Percentiles rank a stretch among this genome's conserved stretches.
Conservation (phyloP, 2,797 vertebrate genomes). For the Miichthys miiuy region DNA sequence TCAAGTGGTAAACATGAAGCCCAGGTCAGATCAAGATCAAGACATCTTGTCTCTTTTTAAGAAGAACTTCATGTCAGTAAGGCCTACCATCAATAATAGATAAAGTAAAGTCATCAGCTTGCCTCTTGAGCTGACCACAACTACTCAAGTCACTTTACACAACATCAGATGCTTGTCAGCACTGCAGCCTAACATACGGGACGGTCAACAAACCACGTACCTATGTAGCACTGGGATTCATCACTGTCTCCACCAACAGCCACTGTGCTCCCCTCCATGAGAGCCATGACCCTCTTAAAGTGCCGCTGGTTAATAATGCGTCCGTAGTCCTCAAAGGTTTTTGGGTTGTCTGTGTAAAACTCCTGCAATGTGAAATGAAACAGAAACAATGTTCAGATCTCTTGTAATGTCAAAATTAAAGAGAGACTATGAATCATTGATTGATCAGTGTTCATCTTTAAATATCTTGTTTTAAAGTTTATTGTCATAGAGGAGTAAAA, state of each 20-base stretch:
- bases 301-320: constrained; percentile 89
- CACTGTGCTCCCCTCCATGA: constrained; percentile 89
- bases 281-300: constrained; percentile 85
- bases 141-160: neutral
- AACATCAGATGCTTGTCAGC: neutral
- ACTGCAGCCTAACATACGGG: neutral
- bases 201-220: constrained; percentile 63
- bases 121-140: too few species aligned
- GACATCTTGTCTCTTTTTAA: neutral
- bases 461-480: too few species aligned
- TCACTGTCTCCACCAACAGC: constrained; percentile 88
- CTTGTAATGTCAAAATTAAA: neutral
- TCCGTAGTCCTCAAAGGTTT: constrained; percentile 89
- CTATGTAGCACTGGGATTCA: constrained; percentile 87
- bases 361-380: constrained; percentile 80
- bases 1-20: too few species aligned
- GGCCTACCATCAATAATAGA: neutral
- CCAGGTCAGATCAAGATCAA: too few species aligned
- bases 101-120: neutral
- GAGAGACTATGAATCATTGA: neutral
- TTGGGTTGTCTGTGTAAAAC: constrained; percentile 91
- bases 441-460: too few species aligned
- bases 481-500: too few species aligned
- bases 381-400: neutral
- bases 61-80: neutral